A percentile compares a stretch with the other conserved stretches of the same genome.
Evolutionary conservation across 2,113 vertebrate genomes (phyloP).

Genomic region (Corapipo altera): DNA sequence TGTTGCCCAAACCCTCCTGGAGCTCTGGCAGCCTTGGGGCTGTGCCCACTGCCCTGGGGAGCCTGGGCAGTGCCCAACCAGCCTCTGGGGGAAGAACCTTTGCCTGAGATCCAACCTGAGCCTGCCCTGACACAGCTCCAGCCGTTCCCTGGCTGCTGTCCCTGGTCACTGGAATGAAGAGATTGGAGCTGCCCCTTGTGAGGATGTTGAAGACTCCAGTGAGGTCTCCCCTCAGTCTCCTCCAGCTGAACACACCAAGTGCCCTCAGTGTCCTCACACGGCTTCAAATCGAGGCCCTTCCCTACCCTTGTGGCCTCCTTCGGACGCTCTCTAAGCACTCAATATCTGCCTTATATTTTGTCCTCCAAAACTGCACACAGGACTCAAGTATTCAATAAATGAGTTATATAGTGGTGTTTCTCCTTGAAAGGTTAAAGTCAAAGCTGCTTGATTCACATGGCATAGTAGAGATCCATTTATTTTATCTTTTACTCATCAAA

Average conservation of each 20-base stretch:
- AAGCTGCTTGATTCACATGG: neutral
- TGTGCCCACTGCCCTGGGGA: neutral
- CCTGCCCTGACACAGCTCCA: neutral
- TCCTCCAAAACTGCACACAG: neutral
- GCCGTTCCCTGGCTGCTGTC: rapidly evolving
- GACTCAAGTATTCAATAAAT: neutral
- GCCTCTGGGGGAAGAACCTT: neutral
- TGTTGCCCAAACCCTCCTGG: rapidly evolving
- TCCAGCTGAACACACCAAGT: neutral
- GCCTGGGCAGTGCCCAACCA: neutral
- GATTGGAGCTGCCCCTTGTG: rapidly evolving
- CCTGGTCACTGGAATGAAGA: neutral
- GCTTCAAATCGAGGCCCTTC: neutral
- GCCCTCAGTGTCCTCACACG: neutral
- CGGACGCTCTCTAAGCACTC: neutral
- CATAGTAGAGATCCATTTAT: neutral
- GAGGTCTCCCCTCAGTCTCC: neutral
- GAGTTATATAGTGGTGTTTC: neutral
- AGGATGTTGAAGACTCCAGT: rapidly evolving
- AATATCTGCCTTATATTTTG: neutral
- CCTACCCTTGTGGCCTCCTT: neutral
- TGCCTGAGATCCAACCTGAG: rapidly evolving
- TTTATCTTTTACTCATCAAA: neutral
- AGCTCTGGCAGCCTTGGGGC: neutral
- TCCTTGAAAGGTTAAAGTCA: neutral